phyloP scores from a whole-genome alignment of 2,113 vertebrate species.

The Strix aluco region DNA sequence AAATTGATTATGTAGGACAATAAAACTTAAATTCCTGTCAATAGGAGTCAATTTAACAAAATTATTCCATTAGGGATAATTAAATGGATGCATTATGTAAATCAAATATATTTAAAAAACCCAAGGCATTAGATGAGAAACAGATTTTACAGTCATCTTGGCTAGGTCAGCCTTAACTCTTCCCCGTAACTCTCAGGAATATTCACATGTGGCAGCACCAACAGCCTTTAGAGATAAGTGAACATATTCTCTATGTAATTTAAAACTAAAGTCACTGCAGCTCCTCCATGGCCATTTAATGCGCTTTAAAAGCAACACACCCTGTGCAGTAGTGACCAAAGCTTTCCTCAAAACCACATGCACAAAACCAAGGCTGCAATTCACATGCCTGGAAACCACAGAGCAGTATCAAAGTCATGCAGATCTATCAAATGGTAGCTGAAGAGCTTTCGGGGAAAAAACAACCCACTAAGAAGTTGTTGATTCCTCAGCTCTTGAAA shows the following conservation, averaged over 20 bases:
- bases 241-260: neutral
- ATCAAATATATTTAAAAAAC: neutral
- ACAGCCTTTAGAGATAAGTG: neutral
- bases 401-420: accelerated
- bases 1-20: neutral
- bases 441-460: neutral
- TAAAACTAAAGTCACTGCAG: neutral
- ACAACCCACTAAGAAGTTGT: neutral
- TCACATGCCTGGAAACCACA: neutral
- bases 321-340: neutral
- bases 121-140: neutral
- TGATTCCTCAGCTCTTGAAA: neutral
- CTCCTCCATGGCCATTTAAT: neutral
- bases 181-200: neutral
- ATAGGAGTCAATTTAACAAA: neutral
- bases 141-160: neutral
- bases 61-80: neutral
- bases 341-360: neutral
- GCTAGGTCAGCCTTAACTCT: neutral
- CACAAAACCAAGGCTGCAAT: neutral
- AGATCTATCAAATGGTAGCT: neutral
- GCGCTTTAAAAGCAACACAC: neutral
- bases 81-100: constrained; percentile 7
- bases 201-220: neutral
- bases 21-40: neutral